Evolutionary conservation across 1,140 invertebrate species (phyloP).

Genomic region (Pinna nobilis): DNA sequence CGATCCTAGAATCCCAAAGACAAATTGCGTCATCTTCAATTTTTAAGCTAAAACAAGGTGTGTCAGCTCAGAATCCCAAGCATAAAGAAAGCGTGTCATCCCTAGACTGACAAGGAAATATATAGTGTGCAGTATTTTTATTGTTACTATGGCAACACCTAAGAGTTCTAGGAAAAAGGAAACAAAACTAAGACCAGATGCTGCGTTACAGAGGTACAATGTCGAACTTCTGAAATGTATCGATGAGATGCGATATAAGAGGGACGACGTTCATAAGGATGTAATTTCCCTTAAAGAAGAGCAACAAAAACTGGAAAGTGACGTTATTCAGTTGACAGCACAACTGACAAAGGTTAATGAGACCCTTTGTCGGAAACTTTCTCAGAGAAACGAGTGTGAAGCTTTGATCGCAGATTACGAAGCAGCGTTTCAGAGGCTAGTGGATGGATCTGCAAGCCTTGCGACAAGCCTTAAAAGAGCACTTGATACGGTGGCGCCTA

Average conservation of each 20-base stretch:
- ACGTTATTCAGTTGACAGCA: slow-evolving; percentile 24
- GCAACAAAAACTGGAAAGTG: slow-evolving; percentile 35
- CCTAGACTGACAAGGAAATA: too few species aligned
- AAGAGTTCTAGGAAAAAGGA: slow-evolving; percentile 5
- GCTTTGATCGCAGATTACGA: slow-evolving; percentile 28
- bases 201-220: slow-evolving; percentile 34
- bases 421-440: slow-evolving; percentile 28
- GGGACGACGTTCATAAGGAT: slow-evolving; percentile 36
- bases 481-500: slow-evolving; percentile 26
- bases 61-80: too few species aligned
- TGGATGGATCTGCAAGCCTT: slow-evolving; percentile 30
- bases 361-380: slow-evolving; percentile 33
- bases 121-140: too few species aligned
- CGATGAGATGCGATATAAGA: slow-evolving; percentile 42
- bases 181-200: slow-evolving; percentile 17
- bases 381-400: slow-evolving; percentile 33
- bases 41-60: too few species aligned
- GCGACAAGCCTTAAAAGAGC: slow-evolving; percentile 26
- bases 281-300: slow-evolving; percentile 33
- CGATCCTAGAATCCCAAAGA: too few species aligned
- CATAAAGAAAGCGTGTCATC: too few species aligned
- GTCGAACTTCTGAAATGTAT: slow-evolving; percentile 39
- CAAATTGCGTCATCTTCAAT: too few species aligned
- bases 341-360: slow-evolving; percentile 35
- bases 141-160: not conserved